A percentile compares a stretch with the other conserved stretches of the same genome.
Evolutionary conservation across 2,113 vertebrate genomes (phyloP).

Genomic region (Erinaceus europaeus): DNA sequence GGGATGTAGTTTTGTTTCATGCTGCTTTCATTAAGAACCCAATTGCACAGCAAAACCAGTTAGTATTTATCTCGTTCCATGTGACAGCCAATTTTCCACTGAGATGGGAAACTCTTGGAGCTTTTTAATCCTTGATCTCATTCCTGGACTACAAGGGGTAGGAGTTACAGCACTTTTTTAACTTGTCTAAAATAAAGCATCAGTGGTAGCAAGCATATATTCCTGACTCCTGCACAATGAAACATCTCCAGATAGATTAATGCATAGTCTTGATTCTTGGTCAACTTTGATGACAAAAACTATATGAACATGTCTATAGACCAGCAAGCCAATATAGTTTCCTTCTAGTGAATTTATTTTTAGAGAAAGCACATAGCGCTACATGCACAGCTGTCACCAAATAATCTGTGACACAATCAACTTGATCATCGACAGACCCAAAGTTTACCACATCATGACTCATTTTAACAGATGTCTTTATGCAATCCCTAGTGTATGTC

Average conservation of each 20-base stretch:
- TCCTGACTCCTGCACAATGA: neutral
- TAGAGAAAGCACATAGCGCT: neutral
- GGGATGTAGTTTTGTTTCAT: constrained; percentile 76
- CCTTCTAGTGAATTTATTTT: neutral
- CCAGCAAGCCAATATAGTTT: neutral
- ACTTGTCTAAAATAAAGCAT: constrained; percentile 60
- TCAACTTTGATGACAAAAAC: constrained; percentile 16
- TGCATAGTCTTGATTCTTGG: neutral
- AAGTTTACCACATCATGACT: neutral
- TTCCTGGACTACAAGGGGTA: neutral
- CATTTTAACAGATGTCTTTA: neutral
- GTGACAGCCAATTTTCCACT: constrained; percentile 73
- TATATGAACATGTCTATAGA: neutral
- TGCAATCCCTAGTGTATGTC: neutral
- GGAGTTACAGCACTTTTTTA: constrained; percentile 41
- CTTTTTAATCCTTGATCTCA: constrained; percentile 72
- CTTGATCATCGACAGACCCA: neutral
- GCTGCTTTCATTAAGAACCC: constrained; percentile 71
- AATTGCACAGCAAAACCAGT: constrained; percentile 73
- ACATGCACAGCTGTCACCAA: constrained; percentile 3
- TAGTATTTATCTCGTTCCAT: constrained; percentile 54
- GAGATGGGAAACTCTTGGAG: constrained; percentile 71
- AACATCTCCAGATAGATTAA: neutral
- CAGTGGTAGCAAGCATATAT: neutral
- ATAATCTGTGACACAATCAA: neutral